Conservation (phyloP, 2,797 vertebrate genomes). For the Choloepus didactylus region DNA sequence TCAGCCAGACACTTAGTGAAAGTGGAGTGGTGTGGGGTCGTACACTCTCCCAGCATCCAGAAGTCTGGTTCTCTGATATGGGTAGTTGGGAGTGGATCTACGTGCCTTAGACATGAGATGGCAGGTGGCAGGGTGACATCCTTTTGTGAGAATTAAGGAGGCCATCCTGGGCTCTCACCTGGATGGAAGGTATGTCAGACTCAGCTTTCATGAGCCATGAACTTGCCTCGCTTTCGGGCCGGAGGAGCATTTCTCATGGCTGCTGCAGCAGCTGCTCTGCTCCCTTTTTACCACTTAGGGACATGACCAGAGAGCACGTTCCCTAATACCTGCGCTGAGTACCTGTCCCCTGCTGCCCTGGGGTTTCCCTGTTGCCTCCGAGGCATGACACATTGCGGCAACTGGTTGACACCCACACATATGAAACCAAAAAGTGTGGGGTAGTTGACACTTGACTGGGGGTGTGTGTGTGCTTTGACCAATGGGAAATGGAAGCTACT, state of each 20-base stretch:
- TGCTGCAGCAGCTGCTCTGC: neutral
- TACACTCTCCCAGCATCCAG: neutral
- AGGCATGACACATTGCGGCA: neutral
- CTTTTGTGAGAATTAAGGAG: neutral
- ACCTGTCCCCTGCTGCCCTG: neutral
- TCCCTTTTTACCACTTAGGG: neutral
- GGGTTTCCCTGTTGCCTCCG: neutral
- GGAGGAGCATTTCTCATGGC: neutral
- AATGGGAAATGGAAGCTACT: neutral
- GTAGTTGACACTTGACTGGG: neutral
- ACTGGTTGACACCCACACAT: neutral
- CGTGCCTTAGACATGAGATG: neutral
- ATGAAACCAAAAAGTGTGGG: neutral
- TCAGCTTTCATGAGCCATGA: neutral
- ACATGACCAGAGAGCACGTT: neutral
- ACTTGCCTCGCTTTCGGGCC: neutral
- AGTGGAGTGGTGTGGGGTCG: neutral
- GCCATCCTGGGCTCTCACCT: neutral
- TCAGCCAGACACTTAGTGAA: fast-evolving
- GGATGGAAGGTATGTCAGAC: neutral
- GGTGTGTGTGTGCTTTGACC: too few relatives aligned
- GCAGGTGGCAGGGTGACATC: neutral
- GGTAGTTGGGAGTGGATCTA: neutral
- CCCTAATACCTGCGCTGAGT: neutral
- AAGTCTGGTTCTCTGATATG: neutral